Evolutionary conservation across 1,140 invertebrate species (phyloP).

Genomic region (Danaus melanippus): DNA sequence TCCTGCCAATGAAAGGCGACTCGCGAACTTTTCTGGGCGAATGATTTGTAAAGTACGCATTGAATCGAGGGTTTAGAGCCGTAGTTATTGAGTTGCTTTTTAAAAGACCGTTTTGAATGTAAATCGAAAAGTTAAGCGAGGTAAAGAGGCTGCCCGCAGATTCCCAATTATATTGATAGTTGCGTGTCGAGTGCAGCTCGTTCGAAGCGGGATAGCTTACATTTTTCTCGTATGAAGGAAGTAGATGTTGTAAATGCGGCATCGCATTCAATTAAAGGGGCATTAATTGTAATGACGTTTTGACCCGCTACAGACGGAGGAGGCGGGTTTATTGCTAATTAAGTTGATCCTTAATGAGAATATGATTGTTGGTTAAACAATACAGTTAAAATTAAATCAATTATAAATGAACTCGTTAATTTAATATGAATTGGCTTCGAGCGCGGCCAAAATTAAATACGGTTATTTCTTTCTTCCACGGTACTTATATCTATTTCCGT

Average conservation of each 20-base stretch:
- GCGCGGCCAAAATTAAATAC: too few species aligned
- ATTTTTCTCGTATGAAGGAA: conserved; percentile 4
- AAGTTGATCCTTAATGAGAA: too few species aligned
- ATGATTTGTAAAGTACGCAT: conserved; percentile 56
- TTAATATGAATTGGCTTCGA: too few species aligned
- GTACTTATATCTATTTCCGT: too few species aligned
- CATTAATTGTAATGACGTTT: neutral
- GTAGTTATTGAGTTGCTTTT: conserved; percentile 69
- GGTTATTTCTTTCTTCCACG: too few species aligned
- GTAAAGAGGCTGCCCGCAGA: conserved; percentile 62
- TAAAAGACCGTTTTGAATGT: conserved; percentile 70
- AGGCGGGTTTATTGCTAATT: too few species aligned
- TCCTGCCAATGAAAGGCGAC: conserved; percentile 36
- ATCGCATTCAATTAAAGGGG: neutral
- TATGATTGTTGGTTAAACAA: too few species aligned
- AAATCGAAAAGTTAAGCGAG: conserved; percentile 70
- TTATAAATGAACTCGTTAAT: too few species aligned
- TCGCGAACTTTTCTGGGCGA: conserved; percentile 48
- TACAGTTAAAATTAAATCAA: too few species aligned
- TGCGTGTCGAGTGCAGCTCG: conserved; percentile 36
- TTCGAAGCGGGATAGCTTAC: conserved; percentile 11
- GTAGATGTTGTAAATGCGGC: too few species aligned
- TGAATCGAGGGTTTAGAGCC: conserved; percentile 54
- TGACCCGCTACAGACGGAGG: too few species aligned
- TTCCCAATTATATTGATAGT: conserved; percentile 70